Percentiles rank a stretch among this genome's conserved stretches.
Evolutionary conservation across 2,797 vertebrate species (phyloP).

Genomic region (Chloroceryle amazona): DNA sequence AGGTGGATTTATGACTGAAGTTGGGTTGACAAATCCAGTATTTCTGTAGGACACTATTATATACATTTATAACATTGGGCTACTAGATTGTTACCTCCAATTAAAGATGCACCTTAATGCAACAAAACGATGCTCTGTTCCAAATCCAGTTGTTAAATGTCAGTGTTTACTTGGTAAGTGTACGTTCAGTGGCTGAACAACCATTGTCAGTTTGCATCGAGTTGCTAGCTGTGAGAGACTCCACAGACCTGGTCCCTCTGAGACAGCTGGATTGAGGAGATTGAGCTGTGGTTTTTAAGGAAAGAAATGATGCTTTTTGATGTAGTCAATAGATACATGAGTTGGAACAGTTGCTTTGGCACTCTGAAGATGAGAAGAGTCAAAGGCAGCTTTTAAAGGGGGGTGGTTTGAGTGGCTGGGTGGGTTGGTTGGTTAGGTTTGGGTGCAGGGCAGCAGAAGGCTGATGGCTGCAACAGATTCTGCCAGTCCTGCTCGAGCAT

Average conservation of each 20-base stretch:
- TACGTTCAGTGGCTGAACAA: slow-evolving; percentile 47
- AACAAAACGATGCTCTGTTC: slow-evolving; percentile 48
- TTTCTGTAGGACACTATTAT: slow-evolving; percentile 32
- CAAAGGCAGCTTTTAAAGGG: not conserved
- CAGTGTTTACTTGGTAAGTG: slow-evolving; percentile 60
- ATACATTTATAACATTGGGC: slow-evolving; percentile 35
- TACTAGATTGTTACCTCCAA: slow-evolving; percentile 57
- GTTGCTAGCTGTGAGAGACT: slow-evolving; percentile 20
- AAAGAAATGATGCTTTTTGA: not conserved
- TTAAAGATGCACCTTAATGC: slow-evolving; percentile 65
- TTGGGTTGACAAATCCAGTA: slow-evolving; percentile 35
- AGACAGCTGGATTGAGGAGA: not conserved
- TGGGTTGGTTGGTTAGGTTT: not conserved
- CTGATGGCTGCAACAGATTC: not conserved
- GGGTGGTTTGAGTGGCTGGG: not conserved
- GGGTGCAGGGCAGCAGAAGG: not conserved
- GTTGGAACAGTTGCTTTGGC: not conserved
- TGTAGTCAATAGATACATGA: fast-evolving
- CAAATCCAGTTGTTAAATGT: slow-evolving; percentile 65
- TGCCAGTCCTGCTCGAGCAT: not conserved
- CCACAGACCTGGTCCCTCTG: not conserved
- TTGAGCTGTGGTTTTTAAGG: not conserved
- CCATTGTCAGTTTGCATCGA: slow-evolving; percentile 19
- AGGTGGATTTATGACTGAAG: slow-evolving; percentile 44
- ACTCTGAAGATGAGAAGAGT: not conserved